Evolutionary conservation across 2,797 vertebrate genomes (phyloP).

Genomic region (Borostomias antarcticus): DNA sequence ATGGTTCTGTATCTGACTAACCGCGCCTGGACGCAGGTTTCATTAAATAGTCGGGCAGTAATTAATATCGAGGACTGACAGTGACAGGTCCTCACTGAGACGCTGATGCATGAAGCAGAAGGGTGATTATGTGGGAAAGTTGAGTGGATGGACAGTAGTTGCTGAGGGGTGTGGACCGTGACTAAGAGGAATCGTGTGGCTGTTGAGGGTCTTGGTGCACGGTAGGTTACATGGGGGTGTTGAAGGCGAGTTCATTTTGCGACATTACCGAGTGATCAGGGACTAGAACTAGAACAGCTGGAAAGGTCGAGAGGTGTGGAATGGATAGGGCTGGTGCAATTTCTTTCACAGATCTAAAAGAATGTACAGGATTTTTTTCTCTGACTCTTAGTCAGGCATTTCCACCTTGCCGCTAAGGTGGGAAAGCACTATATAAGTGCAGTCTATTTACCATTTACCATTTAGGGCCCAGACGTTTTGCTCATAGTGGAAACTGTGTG

Average conservation of each 20-base stretch:
- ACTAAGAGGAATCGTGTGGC: conserved; percentile 44
- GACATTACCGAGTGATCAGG: too few species aligned
- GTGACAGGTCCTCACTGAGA: conserved; percentile 66
- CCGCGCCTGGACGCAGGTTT: conserved; percentile 58
- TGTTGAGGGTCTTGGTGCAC: conserved; percentile 19
- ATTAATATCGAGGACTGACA: conserved; percentile 80
- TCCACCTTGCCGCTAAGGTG: too few species aligned
- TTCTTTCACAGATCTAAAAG: too few species aligned
- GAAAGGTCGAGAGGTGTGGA: too few species aligned
- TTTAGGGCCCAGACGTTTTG: not conserved
- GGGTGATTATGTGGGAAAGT: conserved; percentile 68
- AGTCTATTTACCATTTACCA: too few species aligned
- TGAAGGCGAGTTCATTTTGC: too few species aligned
- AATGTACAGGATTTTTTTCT: too few species aligned
- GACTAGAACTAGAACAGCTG: too few species aligned
- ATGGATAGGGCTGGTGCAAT: too few species aligned
- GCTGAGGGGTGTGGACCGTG: conserved; percentile 42
- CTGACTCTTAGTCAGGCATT: too few species aligned
- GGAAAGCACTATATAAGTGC: too few species aligned
- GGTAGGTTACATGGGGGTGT: not conserved
- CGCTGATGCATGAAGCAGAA: conserved; percentile 62
- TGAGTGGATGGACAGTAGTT: conserved; percentile 70
- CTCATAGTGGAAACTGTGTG: conserved; percentile 51
- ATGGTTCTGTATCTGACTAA: not conserved
- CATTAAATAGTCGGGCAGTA: conserved; percentile 70